Evolutionary conservation across 2,113 vertebrate genomes (phyloP).

Genomic region (Taxidea taxus): DNA sequence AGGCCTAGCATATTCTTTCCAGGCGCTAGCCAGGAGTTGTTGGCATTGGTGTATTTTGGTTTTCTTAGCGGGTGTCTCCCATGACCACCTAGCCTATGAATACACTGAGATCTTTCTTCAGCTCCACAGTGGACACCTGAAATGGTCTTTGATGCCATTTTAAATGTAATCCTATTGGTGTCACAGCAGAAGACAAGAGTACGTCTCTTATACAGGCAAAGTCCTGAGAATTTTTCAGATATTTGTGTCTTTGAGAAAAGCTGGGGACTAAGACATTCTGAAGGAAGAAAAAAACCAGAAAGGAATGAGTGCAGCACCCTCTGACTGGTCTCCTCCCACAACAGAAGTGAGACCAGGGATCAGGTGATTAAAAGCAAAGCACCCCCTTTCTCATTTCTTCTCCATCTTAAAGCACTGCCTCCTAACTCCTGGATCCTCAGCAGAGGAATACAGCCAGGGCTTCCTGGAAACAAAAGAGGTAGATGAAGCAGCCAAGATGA

Average conservation of each 20-base stretch:
- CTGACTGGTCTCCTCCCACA: background rate
- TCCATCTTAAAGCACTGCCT: background rate
- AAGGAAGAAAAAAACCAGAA: background rate
- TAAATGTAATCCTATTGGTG: background rate
- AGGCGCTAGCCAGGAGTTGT: background rate
- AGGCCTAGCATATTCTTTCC: background rate
- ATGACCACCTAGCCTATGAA: background rate
- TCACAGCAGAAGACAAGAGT: background rate
- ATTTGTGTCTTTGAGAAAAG: background rate
- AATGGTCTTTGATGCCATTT: background rate
- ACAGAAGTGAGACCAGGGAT: background rate
- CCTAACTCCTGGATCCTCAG: background rate
- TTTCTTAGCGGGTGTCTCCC: background rate
- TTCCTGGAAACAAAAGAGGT: background rate
- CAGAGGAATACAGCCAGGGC: background rate
- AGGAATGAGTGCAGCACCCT: background rate
- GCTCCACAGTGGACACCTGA: background rate
- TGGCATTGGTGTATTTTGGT: background rate
- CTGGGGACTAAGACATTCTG: background rate
- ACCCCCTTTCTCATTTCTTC: background rate
- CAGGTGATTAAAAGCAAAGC: background rate
- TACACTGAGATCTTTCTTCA: background rate
- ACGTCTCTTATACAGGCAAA: background rate
- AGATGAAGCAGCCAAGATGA: background rate
- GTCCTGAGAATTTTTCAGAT: constrained; percentile 2